Base-by-base conservation (phyloP, 2,888 invertebrate genomes). In the Drosophila aldrichi region DNA sequence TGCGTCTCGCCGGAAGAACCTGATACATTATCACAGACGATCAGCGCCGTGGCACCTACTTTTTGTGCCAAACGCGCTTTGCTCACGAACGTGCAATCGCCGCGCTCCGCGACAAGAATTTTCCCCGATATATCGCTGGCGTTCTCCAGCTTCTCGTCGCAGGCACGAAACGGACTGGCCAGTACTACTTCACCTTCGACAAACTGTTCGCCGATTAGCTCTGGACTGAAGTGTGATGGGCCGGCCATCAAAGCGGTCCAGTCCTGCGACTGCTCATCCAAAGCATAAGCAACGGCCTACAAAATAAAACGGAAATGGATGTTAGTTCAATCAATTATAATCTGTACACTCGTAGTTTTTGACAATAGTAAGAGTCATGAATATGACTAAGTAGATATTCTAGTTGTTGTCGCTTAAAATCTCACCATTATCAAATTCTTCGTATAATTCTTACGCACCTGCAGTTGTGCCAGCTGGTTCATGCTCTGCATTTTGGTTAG, bases 1-100 rank as follows among this genome's bases (percentile, higher is more conserved):
- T 97, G 96, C 57, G 94, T 95, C 36, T 95, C 95, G 48, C 96
- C 95, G 60, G 96, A 96, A 40, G 97, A 96, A 34, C 95, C 96
- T 6, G 95, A 94, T 14, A 96, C 95, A 92, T 98, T 97, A 93
- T 98, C 97, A 74, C 97, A 93, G 43, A 99, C 96, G 84, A 99
- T 96, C 20, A 97, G 97, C 22, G 96, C 97, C 40, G 95, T 93
- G 0, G 97, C 98, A 18, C 98, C 98, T 6, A 96, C 96, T 61
- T 94, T 94, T 93, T 98, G 96, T 40, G 97, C 95, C 82, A 95
- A 94, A 58, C 98, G 95, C 3, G 97, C 98, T 94, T 99, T 99
- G 83, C 98, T 97, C 3, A 98, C 96, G 73, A 92, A 99, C 94
- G 98, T 98, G 92, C 99, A 99, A 82, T 96, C 96, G 1, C 99